Evolutionary conservation across 2,113 vertebrate genomes (phyloP).

Genomic region (Pteropus alecto): DNA sequence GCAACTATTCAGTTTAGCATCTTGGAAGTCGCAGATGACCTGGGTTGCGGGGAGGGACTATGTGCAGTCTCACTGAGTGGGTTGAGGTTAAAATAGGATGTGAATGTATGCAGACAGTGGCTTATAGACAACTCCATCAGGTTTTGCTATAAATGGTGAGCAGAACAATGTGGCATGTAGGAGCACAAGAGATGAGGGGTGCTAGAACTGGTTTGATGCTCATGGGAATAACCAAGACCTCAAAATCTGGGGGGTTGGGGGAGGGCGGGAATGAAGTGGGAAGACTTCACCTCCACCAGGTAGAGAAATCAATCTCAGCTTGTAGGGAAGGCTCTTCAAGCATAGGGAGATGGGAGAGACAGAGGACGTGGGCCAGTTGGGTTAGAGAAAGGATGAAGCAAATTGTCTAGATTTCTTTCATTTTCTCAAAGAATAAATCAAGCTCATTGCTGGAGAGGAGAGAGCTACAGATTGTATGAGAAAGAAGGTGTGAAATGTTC

Average conservation of each 20-base stretch:
- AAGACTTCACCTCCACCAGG: too few relatives aligned
- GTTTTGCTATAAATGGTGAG: not conserved
- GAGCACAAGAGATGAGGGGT: not conserved
- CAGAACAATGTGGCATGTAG: not conserved
- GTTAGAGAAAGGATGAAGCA: not conserved
- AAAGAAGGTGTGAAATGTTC: not conserved
- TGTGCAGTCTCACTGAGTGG: too few relatives aligned
- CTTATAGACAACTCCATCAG: not conserved
- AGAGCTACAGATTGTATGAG: not conserved
- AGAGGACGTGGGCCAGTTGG: not conserved
- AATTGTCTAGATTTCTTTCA: not conserved
- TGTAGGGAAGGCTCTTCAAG: not conserved
- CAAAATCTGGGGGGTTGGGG: too few relatives aligned
- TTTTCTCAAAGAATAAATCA: not conserved
- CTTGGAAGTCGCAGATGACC: not conserved
- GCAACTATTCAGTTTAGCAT: not conserved
- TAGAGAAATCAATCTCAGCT: not conserved
- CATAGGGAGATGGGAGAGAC: not conserved
- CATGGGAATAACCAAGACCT: not conserved
- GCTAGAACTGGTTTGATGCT: not conserved
- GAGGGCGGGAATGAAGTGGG: accelerated
- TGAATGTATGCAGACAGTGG: not conserved
- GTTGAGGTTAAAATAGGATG: not conserved
- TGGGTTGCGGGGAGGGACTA: not conserved
- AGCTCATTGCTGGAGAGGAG: not conserved